Evolutionary conservation across 2,888 invertebrate genomes (phyloP).

Genomic region (Scrobipalpa costella): DNA sequence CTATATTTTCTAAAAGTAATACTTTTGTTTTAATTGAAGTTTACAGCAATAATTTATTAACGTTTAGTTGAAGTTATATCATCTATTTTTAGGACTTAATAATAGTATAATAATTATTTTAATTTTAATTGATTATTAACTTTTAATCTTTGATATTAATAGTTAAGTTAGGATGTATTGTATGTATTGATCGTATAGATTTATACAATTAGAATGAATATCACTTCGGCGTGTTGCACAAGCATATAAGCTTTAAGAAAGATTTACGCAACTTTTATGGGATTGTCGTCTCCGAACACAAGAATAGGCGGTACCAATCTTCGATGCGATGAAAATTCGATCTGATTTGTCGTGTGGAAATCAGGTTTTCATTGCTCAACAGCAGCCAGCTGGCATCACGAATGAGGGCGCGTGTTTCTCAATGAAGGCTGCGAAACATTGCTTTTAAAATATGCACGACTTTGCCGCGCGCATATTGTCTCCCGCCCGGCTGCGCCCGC

Average conservation of each 20-base stretch:
- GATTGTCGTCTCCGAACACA: not conserved
- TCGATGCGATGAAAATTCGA: conserved; percentile 60
- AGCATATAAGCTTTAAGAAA: not conserved
- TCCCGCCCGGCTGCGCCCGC: conserved; percentile 39
- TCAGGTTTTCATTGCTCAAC: conserved; percentile 75
- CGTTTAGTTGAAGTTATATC: too few relatives aligned
- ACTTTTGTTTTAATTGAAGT: too few relatives aligned
- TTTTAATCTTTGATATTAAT: too few relatives aligned
- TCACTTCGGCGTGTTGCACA: not conserved
- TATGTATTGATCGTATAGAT: too few relatives aligned
- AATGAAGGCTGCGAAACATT: conserved; percentile 77
- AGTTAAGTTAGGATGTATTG: too few relatives aligned
- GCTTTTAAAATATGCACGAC: conserved; percentile 77
- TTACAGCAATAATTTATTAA: not conserved
- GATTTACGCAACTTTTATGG: conserved; percentile 10
- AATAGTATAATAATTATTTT: not conserved
- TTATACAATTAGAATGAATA: not conserved
- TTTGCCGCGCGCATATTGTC: conserved; percentile 61
- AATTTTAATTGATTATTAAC: not conserved
- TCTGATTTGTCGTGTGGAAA: conserved; percentile 72
- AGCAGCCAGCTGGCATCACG: conserved; percentile 68
- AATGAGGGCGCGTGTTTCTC: conserved; percentile 77
- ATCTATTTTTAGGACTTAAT: not conserved
- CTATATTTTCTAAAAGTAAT: not conserved
- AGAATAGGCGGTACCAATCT: not conserved